phyloP scores from a whole-genome alignment of 1,140 invertebrate genomes.

The Drosophila jambulina region DNA sequence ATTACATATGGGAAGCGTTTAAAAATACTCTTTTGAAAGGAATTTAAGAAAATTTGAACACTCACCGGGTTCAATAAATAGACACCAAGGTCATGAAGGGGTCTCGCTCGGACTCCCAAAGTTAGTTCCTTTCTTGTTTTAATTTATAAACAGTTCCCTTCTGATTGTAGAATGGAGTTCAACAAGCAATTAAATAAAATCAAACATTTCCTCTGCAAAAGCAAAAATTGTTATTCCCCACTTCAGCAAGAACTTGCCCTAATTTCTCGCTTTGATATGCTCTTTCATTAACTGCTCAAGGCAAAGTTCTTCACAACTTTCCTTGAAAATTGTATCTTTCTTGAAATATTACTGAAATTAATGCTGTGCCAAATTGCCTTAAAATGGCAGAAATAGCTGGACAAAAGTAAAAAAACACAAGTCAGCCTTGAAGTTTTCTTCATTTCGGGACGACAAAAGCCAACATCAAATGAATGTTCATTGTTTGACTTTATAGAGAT shows the following conservation, averaged over 20 bases:
- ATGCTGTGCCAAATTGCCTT: slow-evolving; percentile 26
- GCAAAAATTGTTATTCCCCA: background rate
- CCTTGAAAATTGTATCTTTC: slow-evolving; percentile 14
- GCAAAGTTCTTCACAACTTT: background rate
- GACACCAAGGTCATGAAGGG: too few species aligned
- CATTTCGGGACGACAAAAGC: slow-evolving; percentile 22
- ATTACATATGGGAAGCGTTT: background rate
- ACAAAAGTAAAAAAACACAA: background rate
- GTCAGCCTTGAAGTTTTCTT: slow-evolving; percentile 9
- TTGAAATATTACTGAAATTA: slow-evolving; percentile 31
- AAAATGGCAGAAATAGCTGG: slow-evolving; percentile 19
- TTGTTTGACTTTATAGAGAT: slow-evolving; percentile 47
- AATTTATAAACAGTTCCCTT: background rate
- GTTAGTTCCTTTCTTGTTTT: too few species aligned
- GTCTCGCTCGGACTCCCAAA: too few species aligned
- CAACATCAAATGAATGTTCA: slow-evolving; percentile 49
- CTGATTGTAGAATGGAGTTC: background rate
- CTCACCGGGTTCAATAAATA: too few species aligned
- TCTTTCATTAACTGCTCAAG: slow-evolving; percentile 29
- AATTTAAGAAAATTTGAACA: background rate
- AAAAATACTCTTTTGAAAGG: too few species aligned
- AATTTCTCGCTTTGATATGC: slow-evolving; percentile 27
- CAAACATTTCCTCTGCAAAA: background rate
- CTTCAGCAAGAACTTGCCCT: slow-evolving; percentile 2
- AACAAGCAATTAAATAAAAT: slow-evolving; percentile 4